Base-by-base conservation (phyloP, 2,797 vertebrate species). In the Acanthopagrus latus region DNA sequence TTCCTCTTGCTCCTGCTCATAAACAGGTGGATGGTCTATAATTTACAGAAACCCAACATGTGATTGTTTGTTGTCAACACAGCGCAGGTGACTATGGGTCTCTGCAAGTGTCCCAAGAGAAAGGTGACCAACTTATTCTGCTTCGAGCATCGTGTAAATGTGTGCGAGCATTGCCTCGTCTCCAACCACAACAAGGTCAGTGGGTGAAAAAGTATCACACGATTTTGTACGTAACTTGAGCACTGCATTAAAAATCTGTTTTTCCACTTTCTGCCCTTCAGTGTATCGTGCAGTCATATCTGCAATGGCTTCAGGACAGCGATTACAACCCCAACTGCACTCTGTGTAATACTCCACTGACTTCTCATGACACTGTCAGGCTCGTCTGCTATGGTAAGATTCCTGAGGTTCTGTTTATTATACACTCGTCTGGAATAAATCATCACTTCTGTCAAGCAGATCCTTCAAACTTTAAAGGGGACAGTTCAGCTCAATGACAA, bases 261-360 rank as follows among this genome's bases (percentile, higher is more conserved):
- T 68, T 56, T 85, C 14, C 38, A 20, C 48, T 23, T 78, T 46
- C 54, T 64, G 71, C 64, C 65, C 68, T 77, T 23, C 86, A 98
- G 97, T 98, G 97, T 87, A 96, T 98, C 12, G 96, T 98, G 41
- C 96, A 97, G 87, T 98, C 97, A 0, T 98, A 98, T 88, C 93
- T 98, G 70, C 97, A 98, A 59, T 98, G 97, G 97, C 97, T 98
- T 46, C 97, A 98, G 87, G 97, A 98, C 91, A 98, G 97, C 1
- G 97, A 98, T 73, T 98, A 98, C 94, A 97, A 97, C 86, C 95
- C 97, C 20, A 97, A 96, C 87, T 98, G 97, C 78, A 86, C 85
- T 14, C 93, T 98, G 44, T 98, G 97, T 86, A 94, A 91, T 48
- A 92, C 71, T 11, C 95, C 94, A 0, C 90, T 98, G 62, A 88